A percentile compares a stretch with the other conserved stretches of the same genome.
Conservation (phyloP, 2,113 vertebrate species). For the Podarcis raffonei region DNA sequence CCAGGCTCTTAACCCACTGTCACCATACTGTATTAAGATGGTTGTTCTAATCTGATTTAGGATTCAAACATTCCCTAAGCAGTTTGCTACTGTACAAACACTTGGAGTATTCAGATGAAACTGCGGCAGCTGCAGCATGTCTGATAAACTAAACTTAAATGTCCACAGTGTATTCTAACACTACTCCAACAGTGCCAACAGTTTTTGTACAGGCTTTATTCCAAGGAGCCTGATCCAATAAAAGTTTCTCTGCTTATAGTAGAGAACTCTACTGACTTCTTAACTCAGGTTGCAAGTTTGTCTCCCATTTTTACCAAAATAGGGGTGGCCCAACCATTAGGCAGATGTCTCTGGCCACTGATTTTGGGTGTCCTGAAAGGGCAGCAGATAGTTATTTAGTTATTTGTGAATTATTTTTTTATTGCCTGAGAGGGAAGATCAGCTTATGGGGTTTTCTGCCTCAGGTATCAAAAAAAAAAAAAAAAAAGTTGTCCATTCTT, state of each 20-base stretch:
- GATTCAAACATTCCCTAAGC: neutral
- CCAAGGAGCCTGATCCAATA: neutral
- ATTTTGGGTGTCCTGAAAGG: too few species aligned
- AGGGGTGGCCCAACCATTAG: too few species aligned
- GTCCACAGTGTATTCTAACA: neutral
- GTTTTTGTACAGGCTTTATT: neutral
- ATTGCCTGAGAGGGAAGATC: too few species aligned
- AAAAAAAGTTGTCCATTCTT: too few species aligned
- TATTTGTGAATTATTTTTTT: too few species aligned
- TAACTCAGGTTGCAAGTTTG: neutral
- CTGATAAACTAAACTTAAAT: neutral
- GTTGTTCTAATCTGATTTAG: neutral
- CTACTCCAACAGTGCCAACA: neutral
- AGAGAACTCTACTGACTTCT: neutral
- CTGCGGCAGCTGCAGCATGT: neutral
- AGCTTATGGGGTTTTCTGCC: too few species aligned
- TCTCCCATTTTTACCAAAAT: neutral
- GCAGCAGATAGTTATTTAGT: too few species aligned
- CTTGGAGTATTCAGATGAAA: neutral
- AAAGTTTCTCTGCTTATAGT: neutral
- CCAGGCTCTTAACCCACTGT: neutral
- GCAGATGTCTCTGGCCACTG: too few species aligned
- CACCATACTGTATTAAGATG: neutral
- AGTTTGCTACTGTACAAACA: rapidly evolving
- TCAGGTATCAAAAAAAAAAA: too few species aligned